Conservation (phyloP, 2,888 invertebrate species). For the Eledone cirrhosa region DNA sequence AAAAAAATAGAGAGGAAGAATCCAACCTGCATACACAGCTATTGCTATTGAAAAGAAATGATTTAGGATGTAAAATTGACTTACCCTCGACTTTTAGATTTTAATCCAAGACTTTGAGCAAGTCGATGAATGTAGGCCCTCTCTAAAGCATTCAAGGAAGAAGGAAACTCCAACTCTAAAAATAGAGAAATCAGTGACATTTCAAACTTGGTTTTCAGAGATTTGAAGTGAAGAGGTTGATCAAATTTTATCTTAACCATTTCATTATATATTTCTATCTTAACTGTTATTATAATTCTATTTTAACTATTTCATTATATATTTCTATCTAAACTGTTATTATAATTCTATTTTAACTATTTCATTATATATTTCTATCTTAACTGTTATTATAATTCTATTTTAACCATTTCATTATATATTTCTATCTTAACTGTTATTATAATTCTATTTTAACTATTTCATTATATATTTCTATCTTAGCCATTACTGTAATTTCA, state of each 20-base stretch:
- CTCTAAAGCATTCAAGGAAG: conserved; percentile 80
- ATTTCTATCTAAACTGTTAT: too few species aligned
- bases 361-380: too few species aligned
- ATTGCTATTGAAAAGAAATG: too few species aligned
- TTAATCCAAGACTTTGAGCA: conserved; percentile 76
- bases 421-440: background rate
- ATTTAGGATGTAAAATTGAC: conserved; percentile 26
- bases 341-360: too few species aligned
- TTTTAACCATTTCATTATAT: too few species aligned
- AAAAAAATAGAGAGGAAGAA: too few species aligned
- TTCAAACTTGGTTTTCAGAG: too few species aligned
- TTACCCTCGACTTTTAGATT: conserved; percentile 84
- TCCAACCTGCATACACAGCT: too few species aligned
- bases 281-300: too few species aligned
- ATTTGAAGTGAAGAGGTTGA: background rate
- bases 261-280: background rate
- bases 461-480: background rate
- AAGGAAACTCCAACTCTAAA: conserved; percentile 73
- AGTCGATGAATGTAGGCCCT: conserved; percentile 82
- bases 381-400: too few species aligned
- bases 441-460: background rate
- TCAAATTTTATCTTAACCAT: too few species aligned
- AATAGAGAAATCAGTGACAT: conserved; percentile 30
- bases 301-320: background rate
- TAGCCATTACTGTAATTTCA: background rate